phyloP scores from a whole-genome alignment of 2,113 vertebrate species.

The Chunga burmeisteri region DNA sequence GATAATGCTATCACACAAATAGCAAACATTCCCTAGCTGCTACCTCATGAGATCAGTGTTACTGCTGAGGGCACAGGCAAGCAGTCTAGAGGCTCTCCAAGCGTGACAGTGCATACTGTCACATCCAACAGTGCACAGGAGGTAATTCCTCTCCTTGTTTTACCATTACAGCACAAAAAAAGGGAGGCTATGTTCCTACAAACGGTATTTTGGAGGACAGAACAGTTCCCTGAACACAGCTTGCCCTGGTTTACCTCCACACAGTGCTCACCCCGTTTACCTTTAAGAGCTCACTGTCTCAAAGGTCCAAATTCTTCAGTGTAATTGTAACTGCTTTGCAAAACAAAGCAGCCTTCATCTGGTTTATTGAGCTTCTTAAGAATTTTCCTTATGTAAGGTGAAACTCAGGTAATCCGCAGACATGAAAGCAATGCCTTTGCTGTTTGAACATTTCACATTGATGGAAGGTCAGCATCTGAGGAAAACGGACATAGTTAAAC shows the following conservation, averaged over 20 bases:
- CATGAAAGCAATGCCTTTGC: not conserved
- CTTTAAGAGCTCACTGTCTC: not conserved
- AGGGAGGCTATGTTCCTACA: not conserved
- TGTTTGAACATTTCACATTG: not conserved
- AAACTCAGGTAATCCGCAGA: not conserved
- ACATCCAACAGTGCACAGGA: not conserved
- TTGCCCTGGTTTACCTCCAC: not conserved
- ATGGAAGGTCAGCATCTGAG: not conserved
- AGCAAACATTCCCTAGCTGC: not conserved
- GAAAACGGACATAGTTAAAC: not conserved
- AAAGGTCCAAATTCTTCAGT: slow-evolving; percentile 17
- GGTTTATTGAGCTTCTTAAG: not conserved
- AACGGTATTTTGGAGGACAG: not conserved
- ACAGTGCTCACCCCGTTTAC: not conserved
- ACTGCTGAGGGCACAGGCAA: not conserved
- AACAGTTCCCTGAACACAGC: rapidly evolving
- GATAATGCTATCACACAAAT: not conserved
- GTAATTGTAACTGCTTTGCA: not conserved
- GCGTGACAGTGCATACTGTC: not conserved
- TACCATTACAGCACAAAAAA: not conserved
- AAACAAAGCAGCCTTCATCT: slow-evolving; percentile 17
- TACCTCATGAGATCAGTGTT: not conserved
- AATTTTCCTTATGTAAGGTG: not conserved
- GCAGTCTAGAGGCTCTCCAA: not conserved
- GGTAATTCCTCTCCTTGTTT: not conserved